A percentile compares a stretch with the other conserved stretches of the same genome.
These are phyloP conservation scores for Sarcophaga peregrina DNA, from an alignment of 1,140 invertebrate genomes.

Conservation along the genomic window DNA sequence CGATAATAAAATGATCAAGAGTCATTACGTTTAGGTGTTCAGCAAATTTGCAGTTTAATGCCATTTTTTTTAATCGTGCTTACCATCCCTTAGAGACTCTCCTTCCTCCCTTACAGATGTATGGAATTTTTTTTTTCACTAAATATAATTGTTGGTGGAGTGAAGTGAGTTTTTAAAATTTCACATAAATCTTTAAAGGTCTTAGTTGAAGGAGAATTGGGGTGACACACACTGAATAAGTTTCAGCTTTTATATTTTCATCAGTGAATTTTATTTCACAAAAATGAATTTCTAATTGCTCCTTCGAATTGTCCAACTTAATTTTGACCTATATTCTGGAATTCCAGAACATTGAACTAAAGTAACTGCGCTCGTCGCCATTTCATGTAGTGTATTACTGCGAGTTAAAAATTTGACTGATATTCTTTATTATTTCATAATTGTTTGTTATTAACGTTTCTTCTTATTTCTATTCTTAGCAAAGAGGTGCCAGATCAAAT, in stretches of 20 bases:
- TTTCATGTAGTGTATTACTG: background rate
- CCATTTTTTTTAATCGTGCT: background rate
- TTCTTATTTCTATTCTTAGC: background rate
- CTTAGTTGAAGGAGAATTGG: background rate
- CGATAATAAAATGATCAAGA: constrained; percentile 31
- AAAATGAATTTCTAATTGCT: constrained; percentile 3
- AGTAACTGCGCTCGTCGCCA: background rate
- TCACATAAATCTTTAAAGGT: background rate
- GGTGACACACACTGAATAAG: background rate
- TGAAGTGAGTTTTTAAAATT: background rate
- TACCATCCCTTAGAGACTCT: background rate
- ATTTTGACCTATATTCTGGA: background rate
- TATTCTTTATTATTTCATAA: background rate
- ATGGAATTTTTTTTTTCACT: constrained; percentile 4
- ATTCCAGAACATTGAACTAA: background rate
- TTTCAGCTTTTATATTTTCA: background rate
- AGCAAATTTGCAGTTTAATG: background rate
- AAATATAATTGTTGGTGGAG: background rate
- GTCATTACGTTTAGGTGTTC: background rate
- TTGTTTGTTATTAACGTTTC: background rate
- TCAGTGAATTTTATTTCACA: background rate
- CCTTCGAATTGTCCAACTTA: background rate
- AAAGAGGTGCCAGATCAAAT: background rate
- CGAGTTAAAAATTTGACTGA: background rate
- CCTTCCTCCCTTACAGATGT: background rate